These are phyloP conservation scores for Agrochola litura DNA, from an alignment of 2,888 invertebrate species.

Conservation along the genomic window DNA sequence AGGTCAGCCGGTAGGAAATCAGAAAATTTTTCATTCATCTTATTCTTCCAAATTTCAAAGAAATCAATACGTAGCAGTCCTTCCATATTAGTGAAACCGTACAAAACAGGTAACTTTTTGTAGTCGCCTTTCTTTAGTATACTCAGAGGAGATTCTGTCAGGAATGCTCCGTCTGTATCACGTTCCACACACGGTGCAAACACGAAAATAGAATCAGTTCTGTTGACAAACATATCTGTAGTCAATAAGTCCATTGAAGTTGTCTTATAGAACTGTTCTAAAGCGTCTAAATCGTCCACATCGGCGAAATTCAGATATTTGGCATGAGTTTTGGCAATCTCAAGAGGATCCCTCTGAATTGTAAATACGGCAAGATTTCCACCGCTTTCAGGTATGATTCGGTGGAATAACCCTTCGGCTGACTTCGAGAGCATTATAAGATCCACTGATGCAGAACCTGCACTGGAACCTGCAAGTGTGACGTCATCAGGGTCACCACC, in stretches of 20 bases:
- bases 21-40: slow-evolving; percentile 78
- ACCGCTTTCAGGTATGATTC: slow-evolving; percentile 77
- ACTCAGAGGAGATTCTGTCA: slow-evolving; percentile 63
- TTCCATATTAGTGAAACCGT: slow-evolving; percentile 71
- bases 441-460: slow-evolving; percentile 74
- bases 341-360: slow-evolving; percentile 72
- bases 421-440: slow-evolving; percentile 73
- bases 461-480: slow-evolving; percentile 74
- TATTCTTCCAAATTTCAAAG: slow-evolving; percentile 51
- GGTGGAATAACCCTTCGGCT: slow-evolving; percentile 73
- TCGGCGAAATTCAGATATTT: slow-evolving; percentile 65
- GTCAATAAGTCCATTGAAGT: slow-evolving; percentile 47
- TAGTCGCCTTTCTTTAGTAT: slow-evolving; percentile 71
- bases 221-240: slow-evolving; percentile 58
- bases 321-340: slow-evolving; percentile 71
- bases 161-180: not conserved
- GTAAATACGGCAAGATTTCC: slow-evolving; percentile 67
- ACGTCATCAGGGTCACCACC: slow-evolving; percentile 78
- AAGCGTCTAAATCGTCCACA: slow-evolving; percentile 69
- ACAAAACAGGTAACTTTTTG: slow-evolving; percentile 67
- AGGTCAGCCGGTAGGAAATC: slow-evolving; percentile 63
- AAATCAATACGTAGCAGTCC: slow-evolving; percentile 58
- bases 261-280: slow-evolving; percentile 76
- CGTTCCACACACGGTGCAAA: slow-evolving; percentile 67
- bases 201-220: slow-evolving; percentile 58